Base-by-base conservation (phyloP, 1,140 invertebrate species). In the Drosophila melanogaster region DNA sequence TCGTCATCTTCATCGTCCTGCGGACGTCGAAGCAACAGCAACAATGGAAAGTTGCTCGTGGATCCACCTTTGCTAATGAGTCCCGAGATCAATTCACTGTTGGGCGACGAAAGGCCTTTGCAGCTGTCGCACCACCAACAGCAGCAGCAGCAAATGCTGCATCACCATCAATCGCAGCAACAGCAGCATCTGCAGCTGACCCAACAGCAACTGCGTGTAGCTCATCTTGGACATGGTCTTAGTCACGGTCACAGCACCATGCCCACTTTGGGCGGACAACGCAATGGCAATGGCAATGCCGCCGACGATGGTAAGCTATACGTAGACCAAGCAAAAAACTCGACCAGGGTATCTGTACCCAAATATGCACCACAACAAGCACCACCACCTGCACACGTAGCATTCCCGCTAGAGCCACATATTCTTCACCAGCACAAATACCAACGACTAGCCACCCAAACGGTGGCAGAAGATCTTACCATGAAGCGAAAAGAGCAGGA, bases 31-130 rank as follows among this genome's bases (percentile, higher is more conserved):
- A 83, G 86, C 46, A 54, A 54, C 35, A 69, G 40, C 40, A 67
- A 55, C 33, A 55, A 37, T 4, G 66, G 64, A 8, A 90, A 91
- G 17, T 10, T 90, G 64, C 61, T 81, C 3, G 75, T 91, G 47
- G 91, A 92, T 54, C 89, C 86, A 6, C 78, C 91, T 11, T 38
- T 92, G 35, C 60, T 92, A 1, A 92, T 92, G 91, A 92, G 91
- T 77, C 91, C 91, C 30, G 91, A 92, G 64, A 92, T 92, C 22
- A 92, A 92, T 62, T 92, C 91, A 12, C 58, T 92, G 49, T 83
- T 91, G 86, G 84, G 79, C 14, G 90, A 91, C 61, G 91, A 91
- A 7, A 77, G 90, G 12, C 72, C 89, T 4, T 37, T 91, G 72
- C 78, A 81, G 38, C 57, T 90, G 30, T 70, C 87, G 17, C 67